phyloP scores from a whole-genome alignment of 1,140 invertebrate species.

The Drosophila pseudoananassae region DNA sequence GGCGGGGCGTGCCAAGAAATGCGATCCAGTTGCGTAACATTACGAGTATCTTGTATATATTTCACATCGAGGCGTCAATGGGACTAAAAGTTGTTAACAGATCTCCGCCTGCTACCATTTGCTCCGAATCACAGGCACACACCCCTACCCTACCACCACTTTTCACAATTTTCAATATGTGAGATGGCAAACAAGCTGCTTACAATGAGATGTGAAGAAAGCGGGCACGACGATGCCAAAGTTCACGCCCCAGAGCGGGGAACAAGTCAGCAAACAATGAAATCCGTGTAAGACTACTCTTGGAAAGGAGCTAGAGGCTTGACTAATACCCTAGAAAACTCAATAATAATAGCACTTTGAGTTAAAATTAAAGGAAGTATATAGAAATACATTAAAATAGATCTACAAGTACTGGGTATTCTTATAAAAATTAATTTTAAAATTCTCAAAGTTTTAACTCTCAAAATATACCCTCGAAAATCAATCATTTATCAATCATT shows the following conservation, averaged over 20 bases:
- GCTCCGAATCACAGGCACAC: neutral
- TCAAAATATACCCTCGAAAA: no score
- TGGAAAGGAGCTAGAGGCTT: neutral
- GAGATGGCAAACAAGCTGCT: slow-evolving; percentile 24
- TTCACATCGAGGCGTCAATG: slow-evolving; percentile 50
- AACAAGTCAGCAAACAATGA: slow-evolving; percentile 40
- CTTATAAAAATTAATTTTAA: no score
- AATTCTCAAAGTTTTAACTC: no score
- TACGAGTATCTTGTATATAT: neutral
- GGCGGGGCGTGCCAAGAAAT: slow-evolving; percentile 12
- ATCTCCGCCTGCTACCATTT: slow-evolving; percentile 10
- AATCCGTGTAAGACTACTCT: slow-evolving; percentile 13
- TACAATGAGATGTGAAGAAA: slow-evolving; percentile 35
- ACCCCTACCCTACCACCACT: slow-evolving; percentile 22
- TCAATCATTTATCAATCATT: no score
- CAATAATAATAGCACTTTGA: no score
- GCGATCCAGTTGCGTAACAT: slow-evolving; percentile 27
- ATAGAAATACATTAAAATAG: no score
- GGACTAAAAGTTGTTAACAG: slow-evolving; percentile 45
- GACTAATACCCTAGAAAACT: slow-evolving; percentile 13
- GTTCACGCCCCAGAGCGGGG: slow-evolving; percentile 36
- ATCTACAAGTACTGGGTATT: no score
- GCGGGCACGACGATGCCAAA: slow-evolving; percentile 5
- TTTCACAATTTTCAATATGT: slow-evolving; percentile 41
- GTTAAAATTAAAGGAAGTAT: no score